Conservation (phyloP, 2,888 invertebrate species). For the Tetragonisca angustula region DNA sequence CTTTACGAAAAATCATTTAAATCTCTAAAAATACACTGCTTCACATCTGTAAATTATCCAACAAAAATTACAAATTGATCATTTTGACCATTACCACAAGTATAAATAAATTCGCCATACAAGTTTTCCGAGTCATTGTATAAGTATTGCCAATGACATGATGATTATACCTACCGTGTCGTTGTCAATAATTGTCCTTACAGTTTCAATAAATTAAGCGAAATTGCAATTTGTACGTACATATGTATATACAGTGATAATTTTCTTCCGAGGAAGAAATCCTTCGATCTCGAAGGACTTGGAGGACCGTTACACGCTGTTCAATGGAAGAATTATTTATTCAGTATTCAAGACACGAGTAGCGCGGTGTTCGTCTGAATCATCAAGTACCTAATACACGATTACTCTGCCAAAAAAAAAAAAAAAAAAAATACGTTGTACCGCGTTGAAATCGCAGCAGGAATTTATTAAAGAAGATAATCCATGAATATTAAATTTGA, state of each 20-base stretch:
- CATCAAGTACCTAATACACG: not conserved
- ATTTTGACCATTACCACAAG: no score
- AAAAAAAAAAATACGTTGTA: not conserved
- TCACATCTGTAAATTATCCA: no score
- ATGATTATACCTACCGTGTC: not conserved
- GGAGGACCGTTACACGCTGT: conserved; percentile 24
- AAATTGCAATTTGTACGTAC: not conserved
- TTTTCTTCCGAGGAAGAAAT: conserved; percentile 5
- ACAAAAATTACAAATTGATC: no score
- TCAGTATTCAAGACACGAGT: conserved; percentile 22
- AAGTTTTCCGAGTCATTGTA: not conserved
- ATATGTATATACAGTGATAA: not conserved
- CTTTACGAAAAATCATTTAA: no score
- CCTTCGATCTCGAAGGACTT: conserved; percentile 31
- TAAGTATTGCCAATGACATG: not conserved
- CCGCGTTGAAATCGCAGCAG: not conserved
- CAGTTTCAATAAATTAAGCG: not conserved
- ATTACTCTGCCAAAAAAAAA: not conserved
- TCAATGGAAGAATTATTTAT: conserved; percentile 15
- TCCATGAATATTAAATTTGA: not conserved
- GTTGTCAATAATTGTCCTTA: not conserved
- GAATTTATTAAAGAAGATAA: not conserved
- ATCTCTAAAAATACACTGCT: no score
- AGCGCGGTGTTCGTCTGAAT: conserved; percentile 12
- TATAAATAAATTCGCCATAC: no score